phyloP scores from a whole-genome alignment of 2,888 invertebrate genomes.

The Emmelina monodactyla region DNA sequence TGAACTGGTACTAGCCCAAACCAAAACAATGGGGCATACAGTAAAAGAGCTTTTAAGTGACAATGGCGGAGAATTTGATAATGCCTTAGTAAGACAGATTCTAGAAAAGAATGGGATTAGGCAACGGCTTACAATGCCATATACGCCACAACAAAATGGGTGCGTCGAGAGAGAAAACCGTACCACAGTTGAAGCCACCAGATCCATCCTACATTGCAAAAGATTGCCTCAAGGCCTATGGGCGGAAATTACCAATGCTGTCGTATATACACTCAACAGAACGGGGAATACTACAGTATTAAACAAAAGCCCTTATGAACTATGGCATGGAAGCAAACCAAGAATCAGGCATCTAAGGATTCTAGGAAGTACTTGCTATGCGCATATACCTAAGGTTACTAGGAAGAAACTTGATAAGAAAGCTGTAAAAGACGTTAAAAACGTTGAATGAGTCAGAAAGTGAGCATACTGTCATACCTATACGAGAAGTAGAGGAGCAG shows the following conservation, averaged over 20 bases:
- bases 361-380: too few relatives aligned
- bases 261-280: slow-evolving; percentile 14
- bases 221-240: slow-evolving; percentile 6
- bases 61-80: not conserved
- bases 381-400: too few relatives aligned
- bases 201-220: slow-evolving; percentile 9
- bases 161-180: slow-evolving; percentile 15
- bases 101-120: not conserved
- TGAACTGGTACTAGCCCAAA: not conserved
- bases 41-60: not conserved
- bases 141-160: slow-evolving; percentile 21
- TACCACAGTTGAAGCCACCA: slow-evolving; percentile 14
- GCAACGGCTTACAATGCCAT: slow-evolving; percentile 13
- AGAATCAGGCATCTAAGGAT: too few relatives aligned
- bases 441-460: too few relatives aligned
- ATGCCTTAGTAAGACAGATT: not conserved
- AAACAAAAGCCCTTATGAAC: too few relatives aligned
- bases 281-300: too few relatives aligned
- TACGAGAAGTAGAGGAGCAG: too few relatives aligned
- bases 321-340: too few relatives aligned
- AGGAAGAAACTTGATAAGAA: too few relatives aligned
- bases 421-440: too few relatives aligned
- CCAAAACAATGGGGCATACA: not conserved
- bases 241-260: slow-evolving; percentile 13
- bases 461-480: too few relatives aligned